A percentile compares a stretch with the other conserved stretches of the same genome.
phyloP scores from a whole-genome alignment of 2,113 vertebrate species.

The Zosterops lateralis region DNA sequence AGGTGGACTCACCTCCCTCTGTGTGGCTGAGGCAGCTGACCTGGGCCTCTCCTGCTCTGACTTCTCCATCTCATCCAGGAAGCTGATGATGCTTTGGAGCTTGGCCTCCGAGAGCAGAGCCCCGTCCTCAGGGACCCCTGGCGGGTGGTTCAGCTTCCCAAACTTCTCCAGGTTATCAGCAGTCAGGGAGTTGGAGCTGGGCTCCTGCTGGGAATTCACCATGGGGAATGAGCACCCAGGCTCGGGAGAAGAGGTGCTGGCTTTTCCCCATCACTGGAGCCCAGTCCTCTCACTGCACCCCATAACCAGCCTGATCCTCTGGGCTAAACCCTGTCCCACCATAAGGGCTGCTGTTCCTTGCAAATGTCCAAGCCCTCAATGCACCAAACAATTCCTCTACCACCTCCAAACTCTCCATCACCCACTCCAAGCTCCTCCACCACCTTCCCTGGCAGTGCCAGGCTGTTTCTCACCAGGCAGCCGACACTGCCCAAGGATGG shows the following conservation, averaged over 20 bases:
- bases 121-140: constrained; percentile 72
- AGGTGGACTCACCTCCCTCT: constrained; percentile 72
- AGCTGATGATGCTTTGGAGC: constrained; percentile 92
- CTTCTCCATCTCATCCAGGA: constrained; percentile 94
- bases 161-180: constrained; percentile 90
- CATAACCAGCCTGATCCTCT: background rate
- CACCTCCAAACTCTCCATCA: background rate
- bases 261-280: background rate
- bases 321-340: background rate
- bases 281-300: background rate
- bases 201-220: constrained; percentile 70
- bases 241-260: background rate
- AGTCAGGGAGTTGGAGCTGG: constrained; percentile 83
- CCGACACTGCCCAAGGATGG: fast-evolving
- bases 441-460: fast-evolving
- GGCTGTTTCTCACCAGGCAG: background rate
- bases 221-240: background rate
- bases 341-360: background rate
- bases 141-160: constrained; percentile 78
- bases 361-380: background rate
- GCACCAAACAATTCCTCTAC: background rate
- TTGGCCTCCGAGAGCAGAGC: constrained; percentile 91
- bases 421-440: background rate
- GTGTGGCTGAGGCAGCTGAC: constrained; percentile 79
- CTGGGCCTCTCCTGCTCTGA: constrained; percentile 83